phyloP scores from a whole-genome alignment of 92 coral and sea anemone genomes.

The Micromussa lordhowensis region DNA sequence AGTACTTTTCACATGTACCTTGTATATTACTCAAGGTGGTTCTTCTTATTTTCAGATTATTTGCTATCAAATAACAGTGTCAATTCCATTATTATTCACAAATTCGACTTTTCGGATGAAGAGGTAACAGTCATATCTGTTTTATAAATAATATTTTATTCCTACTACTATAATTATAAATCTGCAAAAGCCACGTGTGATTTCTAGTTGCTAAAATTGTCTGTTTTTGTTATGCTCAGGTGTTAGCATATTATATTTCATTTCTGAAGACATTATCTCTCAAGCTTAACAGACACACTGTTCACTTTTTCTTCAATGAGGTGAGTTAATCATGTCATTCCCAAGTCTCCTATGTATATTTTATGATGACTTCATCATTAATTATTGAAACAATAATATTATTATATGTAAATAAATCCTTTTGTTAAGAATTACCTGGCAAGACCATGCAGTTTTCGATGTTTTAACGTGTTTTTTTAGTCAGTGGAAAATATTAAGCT shows the following conservation, averaged over 20 bases:
- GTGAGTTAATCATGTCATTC: constrained; percentile 49
- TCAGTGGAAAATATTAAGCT: no score
- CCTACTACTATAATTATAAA: neutral
- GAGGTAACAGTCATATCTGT: constrained; percentile 78
- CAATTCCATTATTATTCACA: constrained; percentile 92
- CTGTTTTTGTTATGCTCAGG: constrained; percentile 48
- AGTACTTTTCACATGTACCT: neutral
- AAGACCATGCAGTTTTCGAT: no score
- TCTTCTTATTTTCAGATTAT: constrained; percentile 67
- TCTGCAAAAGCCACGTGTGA: neutral
- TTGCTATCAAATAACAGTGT: constrained; percentile 95
- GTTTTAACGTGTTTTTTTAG: no score
- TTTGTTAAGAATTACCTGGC: no score
- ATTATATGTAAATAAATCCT: no score
- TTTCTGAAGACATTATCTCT: constrained; percentile 95
- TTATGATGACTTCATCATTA: no score
- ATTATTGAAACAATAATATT: no score
- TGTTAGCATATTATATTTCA: constrained; percentile 96
- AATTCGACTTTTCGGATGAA: constrained; percentile 99
- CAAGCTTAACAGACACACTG: constrained; percentile 94
- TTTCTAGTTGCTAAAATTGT: neutral
- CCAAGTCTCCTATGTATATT: neutral
- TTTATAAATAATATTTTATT: neutral
- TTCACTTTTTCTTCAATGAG: constrained; percentile 99
- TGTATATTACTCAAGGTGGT: neutral